These are phyloP conservation scores for Drosophila sp. DNA, from an alignment of 1,140 invertebrate genomes.

Conservation along the genomic window DNA sequence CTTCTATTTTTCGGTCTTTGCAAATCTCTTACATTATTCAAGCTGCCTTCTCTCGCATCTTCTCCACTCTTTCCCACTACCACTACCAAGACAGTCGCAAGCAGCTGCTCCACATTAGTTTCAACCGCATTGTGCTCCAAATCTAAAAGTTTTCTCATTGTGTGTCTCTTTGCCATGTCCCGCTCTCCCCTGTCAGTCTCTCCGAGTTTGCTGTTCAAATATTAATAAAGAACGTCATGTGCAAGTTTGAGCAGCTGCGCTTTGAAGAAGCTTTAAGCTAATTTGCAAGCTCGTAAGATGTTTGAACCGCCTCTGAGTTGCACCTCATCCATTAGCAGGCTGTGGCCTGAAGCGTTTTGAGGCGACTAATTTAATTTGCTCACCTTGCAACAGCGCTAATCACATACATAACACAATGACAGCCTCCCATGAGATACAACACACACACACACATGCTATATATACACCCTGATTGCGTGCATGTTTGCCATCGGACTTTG, in stretches of 20 bases:
- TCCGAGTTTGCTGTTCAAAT: conserved; percentile 28
- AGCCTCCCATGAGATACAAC: conserved; percentile 14
- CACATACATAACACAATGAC: conserved; percentile 37
- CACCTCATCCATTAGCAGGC: conserved; percentile 40
- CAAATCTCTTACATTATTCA: conserved; percentile 56
- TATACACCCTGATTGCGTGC: conserved; percentile 37
- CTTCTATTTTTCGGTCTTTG: conserved; percentile 82
- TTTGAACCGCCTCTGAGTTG: conserved; percentile 18
- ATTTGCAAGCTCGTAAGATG: conserved; percentile 40
- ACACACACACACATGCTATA: background rate
- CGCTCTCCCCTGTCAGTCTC: background rate
- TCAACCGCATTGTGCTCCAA: conserved; percentile 52
- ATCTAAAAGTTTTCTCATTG: conserved; percentile 53
- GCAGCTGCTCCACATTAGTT: conserved; percentile 57
- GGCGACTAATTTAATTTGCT: conserved; percentile 43
- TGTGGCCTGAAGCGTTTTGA: conserved; percentile 22
- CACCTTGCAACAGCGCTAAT: conserved; percentile 38
- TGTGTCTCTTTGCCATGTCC: conserved; percentile 34
- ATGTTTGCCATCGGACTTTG: conserved; percentile 51
- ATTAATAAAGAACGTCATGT: conserved; percentile 47
- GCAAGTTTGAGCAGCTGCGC: conserved; percentile 35
- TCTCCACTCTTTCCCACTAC: background rate
- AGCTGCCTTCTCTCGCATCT: conserved; percentile 58
- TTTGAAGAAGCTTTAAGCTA: conserved; percentile 43
- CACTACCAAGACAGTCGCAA: conserved; percentile 10